Evolutionary conservation across 53 echinoderm and acorn worm genomes (phyloP), one percentile per base, ranked within the genome.

Genomic region (Paelopatides confundens): DNA sequence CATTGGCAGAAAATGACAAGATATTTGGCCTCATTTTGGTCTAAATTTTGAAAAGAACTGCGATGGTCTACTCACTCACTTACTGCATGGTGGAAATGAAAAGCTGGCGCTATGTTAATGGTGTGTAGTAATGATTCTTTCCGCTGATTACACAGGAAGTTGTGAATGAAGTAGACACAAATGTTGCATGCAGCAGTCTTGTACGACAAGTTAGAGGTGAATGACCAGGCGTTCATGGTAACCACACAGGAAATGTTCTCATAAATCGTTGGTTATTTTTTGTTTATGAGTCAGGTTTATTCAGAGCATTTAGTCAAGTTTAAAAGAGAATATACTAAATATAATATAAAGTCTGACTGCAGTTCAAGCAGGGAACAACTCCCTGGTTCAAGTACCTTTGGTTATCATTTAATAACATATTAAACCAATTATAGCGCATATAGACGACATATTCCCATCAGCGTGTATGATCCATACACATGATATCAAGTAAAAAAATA

Each of bases 21-120:
- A 74, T 74, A 74, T 74, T 74, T 74, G 74, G 74, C 74, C 74
- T 74, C 74, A 74, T 74, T 74, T 74, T 74, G 74, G 40, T 74
- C 74, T 74, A 43, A 23, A 23, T 40, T 74, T 70, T 46, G 39
- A 74, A 46, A 74, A 53, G 79, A 79, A 79, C 50, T 79, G 29
- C 31, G 79, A 79, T 33, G 53, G 79, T 79, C 51, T 79, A 29
- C 50, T 32, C 34, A 27, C n/a, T n/a, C n/a, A n/a, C n/a, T n/a
- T n/a, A n/a, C n/a, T n/a, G n/a, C 51, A 3, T 6, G 52, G 48
- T 79, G 79, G 53, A 79, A 79, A 79, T 79, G 47, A 50, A n/a
- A 51, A 13, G 31, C 54, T 79, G 79, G 53, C 79, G 79, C 79
- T 79, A 53, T 50, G 79, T 33, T 79, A 48, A 53, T 51, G 43